Base-by-base conservation (phyloP, 2,888 invertebrate species). In the Himalopsyche japonica region DNA sequence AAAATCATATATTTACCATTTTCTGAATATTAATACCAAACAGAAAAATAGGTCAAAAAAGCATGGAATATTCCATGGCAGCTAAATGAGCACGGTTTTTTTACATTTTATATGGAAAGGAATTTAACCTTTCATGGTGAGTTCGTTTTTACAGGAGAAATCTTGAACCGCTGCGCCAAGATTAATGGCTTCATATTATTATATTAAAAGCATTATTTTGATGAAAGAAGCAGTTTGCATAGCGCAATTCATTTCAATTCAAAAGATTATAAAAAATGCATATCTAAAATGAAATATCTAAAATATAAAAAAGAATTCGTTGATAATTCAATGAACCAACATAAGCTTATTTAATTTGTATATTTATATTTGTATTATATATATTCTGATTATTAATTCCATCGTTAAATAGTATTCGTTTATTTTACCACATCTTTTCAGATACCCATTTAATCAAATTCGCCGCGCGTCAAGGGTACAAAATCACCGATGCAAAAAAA, bases 41-140 rank as follows among this genome's bases (percentile, higher is more conserved):
- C 24, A 24, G 30, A 70, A 70, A 70, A 70, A 30, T 70, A 77
- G 34, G 43, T 77, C 77, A 77, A 37, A 77, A 77, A 77, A 37
- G 77, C 37, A 20, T 20, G 37, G 24, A 77, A 37, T 7, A 34
- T 37, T 77, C 37, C 24, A 77, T 77, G 34, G 34, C 77, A 24
- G 34, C 77, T 43, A 37, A 34, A 37, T 77, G 77, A n/a, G 37
- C 37, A 77, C 37, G 34, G 77, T 77, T 77, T 76, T 76, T 34
- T 77, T 77, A 37, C 20, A 82, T 76, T 83, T 80, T 70, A 30
- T 70, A 80, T 80, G 70, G 47, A 76, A 83, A 83, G 79, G 80
- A 80, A 83, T 83, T 83, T 83, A 80, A 82, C 82, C 79, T 82
- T 82, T 82, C 79, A 83, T 83, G 83, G 79, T 80, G 80, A 83